Evolutionary conservation across 2,113 vertebrate genomes (phyloP).

Genomic region (Pycnonotus jocosus): DNA sequence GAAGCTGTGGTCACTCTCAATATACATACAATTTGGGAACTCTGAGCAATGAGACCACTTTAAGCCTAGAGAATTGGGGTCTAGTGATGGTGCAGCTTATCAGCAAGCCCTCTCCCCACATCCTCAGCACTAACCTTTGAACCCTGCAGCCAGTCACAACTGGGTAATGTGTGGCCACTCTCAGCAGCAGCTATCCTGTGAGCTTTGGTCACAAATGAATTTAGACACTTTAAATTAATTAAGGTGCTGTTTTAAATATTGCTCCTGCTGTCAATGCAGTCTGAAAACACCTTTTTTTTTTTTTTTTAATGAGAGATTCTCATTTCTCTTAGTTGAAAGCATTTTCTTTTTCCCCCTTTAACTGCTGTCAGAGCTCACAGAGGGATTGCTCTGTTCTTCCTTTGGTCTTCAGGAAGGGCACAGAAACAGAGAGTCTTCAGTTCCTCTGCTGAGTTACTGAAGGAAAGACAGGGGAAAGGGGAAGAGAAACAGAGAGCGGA

Average conservation of each 20-base stretch:
- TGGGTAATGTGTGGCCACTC: background rate
- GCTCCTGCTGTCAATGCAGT: background rate
- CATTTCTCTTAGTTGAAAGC: background rate
- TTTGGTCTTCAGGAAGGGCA: background rate
- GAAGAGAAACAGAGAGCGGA: background rate
- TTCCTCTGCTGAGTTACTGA: background rate
- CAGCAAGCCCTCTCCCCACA: background rate
- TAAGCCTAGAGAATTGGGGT: background rate
- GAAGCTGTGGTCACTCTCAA: background rate
- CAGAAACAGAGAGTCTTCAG: background rate
- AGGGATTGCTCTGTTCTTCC: background rate
- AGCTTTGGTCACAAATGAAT: background rate
- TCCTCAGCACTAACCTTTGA: background rate
- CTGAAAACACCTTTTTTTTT: background rate
- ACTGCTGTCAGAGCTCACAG: background rate
- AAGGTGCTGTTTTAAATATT: background rate
- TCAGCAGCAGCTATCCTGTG: background rate
- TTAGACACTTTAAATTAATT: background rate
- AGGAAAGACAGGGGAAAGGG: background rate
- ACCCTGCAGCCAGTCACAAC: background rate
- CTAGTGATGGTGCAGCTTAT: background rate
- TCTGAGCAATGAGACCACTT: background rate
- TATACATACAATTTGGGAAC: accelerated
- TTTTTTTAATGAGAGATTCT: background rate
- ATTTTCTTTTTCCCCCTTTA: background rate